A percentile compares a stretch with the other conserved stretches of the same genome.
Evolutionary conservation across 2,113 vertebrate genomes (phyloP).

Genomic region (Carettochelys insculpta): DNA sequence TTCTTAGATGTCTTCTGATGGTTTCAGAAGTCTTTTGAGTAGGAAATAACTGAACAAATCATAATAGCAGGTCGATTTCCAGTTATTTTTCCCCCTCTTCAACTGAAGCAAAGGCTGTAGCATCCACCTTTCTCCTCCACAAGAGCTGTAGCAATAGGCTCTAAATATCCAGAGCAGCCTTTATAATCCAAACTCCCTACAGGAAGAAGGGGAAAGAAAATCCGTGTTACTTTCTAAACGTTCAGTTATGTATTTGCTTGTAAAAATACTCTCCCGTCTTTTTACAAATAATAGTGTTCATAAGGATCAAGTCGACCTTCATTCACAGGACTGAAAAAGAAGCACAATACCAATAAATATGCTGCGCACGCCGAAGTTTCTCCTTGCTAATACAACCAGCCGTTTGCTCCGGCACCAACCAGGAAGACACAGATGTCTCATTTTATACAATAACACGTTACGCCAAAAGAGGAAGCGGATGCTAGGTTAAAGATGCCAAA

Average conservation of each 20-base stretch:
- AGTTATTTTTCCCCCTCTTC: neutral
- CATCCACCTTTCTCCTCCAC: neutral
- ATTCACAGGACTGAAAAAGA: fast-evolving
- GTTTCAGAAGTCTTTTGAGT: constrained; percentile 48
- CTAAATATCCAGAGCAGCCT: constrained; percentile 50
- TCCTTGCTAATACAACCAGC: neutral
- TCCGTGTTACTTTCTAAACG: neutral
- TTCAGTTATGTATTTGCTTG: fast-evolving
- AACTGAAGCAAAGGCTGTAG: neutral
- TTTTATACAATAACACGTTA: neutral
- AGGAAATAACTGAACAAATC: constrained; percentile 19
- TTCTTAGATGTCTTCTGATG: constrained; percentile 25
- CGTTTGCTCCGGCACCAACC: neutral
- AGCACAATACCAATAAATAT: neutral
- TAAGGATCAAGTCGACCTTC: fast-evolving
- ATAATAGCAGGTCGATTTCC: constrained; percentile 44
- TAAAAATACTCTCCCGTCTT: neutral
- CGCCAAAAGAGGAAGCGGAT: fast-evolving
- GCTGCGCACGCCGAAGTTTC: neutral
- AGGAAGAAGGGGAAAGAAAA: neutral
- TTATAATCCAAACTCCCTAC: constrained; percentile 52
- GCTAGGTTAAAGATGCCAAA: fast-evolving
- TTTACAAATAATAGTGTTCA: fast-evolving
- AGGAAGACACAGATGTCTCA: fast-evolving
- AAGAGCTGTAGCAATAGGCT: constrained; percentile 13